Evolutionary conservation across 2,888 invertebrate species (phyloP), one percentile per base, ranked within the genome.

Genomic region (Hermodice carunculata): DNA sequence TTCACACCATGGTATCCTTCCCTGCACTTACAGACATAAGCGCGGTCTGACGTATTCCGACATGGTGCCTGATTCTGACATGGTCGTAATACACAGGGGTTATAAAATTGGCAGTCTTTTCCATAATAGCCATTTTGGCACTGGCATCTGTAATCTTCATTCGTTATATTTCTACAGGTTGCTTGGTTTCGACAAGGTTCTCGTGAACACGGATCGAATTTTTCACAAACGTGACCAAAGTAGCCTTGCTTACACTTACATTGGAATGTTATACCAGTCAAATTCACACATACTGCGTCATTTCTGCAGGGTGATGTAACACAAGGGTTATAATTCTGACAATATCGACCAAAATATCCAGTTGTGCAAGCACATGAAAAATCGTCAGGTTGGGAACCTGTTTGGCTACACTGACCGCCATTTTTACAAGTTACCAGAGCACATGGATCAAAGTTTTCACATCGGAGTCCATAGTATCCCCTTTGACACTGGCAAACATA

Each of bases 31-130:
- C 72, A 72, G 14, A 57, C 58, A 54, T 63, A 73, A 28, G 61
- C 67, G 3, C 48, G 65, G 49, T 80, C 71, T 8, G 71, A 72
- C 2, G 61, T 59, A 24, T 76, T 76, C 6, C 65, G 43, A 62
- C 86, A 86, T 3, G 69, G 70, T 14, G 76, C 80, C 14, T 76
- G 77, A 61, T 80, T 77, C 28, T 68, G 51, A 61, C 86, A 86
- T 0, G 83, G 83, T 3, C 70, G 62, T 1, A 68, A 64, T 11
- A 64, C 54, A 46, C 82, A 81, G 2, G 70, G 73, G 54, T 83
- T 71, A 26, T 60, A 61, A 4, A 59, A 51, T 24, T 75, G 56
- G 64, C 83, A 83, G 44, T 59, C 67, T 8, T 64, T 19, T 1
- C 81, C 81, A 22, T 69, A 76, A 66, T 72, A 81, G 22, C 81